Conservation (phyloP, 1,140 invertebrate genomes). For the Drosophila pectinifera region DNA sequence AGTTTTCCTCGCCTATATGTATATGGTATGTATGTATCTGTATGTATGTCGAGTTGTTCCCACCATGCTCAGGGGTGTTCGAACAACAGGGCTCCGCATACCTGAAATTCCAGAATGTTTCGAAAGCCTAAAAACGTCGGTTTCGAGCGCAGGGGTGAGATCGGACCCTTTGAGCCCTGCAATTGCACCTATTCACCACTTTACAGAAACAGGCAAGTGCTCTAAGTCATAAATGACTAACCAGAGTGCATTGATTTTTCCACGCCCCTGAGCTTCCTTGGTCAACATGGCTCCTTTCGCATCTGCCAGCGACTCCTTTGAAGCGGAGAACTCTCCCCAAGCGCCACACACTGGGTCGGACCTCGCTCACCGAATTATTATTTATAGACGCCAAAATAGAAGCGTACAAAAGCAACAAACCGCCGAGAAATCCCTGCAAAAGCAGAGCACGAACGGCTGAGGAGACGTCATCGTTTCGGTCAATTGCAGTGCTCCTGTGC, state of each 20-base stretch:
- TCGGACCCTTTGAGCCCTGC: neutral
- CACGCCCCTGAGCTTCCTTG: neutral
- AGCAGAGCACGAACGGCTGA: constrained; percentile 8
- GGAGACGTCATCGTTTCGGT: constrained; percentile 38
- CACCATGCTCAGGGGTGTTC: constrained; percentile 25
- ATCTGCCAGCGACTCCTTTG: constrained; percentile 17
- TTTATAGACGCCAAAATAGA: constrained; percentile 58
- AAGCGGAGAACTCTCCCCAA: constrained; percentile 38
- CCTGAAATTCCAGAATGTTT: constrained; percentile 38
- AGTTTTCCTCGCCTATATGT: constrained; percentile 24
- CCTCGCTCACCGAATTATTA: constrained; percentile 49
- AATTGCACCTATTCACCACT: neutral
- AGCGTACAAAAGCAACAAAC: constrained; percentile 61
- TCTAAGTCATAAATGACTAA: constrained; percentile 45
- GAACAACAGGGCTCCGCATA: constrained; percentile 33
- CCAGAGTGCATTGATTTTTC: constrained; percentile 69
- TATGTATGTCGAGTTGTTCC: constrained; percentile 25
- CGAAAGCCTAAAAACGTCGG: neutral
- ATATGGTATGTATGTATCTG: neutral
- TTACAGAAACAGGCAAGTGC: constrained; percentile 35
- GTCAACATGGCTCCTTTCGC: constrained; percentile 12
- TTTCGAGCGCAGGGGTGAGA: constrained; percentile 8
- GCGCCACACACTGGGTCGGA: constrained; percentile 38
- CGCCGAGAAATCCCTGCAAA: constrained; percentile 53
- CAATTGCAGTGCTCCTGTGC: constrained; percentile 27